A percentile compares a stretch with the other conserved stretches of the same genome.
phyloP scores from a whole-genome alignment of 2,888 invertebrate species.

The Stenichneumon culpator region DNA sequence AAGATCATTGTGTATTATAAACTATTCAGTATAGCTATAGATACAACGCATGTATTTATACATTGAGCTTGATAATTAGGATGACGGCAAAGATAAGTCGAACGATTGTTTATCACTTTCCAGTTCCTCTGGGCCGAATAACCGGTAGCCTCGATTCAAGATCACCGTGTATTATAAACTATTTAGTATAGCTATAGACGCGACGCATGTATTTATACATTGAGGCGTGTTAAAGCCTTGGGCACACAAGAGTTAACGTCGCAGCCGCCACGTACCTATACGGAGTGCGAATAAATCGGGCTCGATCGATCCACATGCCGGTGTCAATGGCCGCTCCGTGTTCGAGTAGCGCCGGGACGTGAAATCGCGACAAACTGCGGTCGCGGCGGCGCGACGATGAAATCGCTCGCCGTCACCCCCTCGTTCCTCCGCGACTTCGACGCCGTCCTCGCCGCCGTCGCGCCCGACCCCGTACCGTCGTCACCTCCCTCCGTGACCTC shows the following conservation, averaged over 20 bases:
- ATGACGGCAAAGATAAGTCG: background rate
- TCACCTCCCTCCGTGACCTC: constrained; percentile 48
- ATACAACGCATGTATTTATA: background rate
- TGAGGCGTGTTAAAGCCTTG: background rate
- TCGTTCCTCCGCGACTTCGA: constrained; percentile 25
- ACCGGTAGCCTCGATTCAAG: background rate
- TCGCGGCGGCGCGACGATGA: constrained; percentile 50
- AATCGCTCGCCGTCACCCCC: constrained; percentile 57
- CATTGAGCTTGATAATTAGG: background rate
- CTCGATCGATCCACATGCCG: constrained; percentile 73
- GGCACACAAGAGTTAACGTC: constrained; percentile 37
- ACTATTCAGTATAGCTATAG: background rate
- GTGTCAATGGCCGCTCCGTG: constrained; percentile 76
- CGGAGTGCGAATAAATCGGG: constrained; percentile 75
- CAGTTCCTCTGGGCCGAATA: background rate
- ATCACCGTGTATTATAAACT: background rate
- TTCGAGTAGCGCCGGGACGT: constrained; percentile 61
- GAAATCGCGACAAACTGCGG: constrained; percentile 65
- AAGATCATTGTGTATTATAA: background rate
- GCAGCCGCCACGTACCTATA: constrained; percentile 24
- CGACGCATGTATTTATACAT: background rate
- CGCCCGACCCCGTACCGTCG: background rate
- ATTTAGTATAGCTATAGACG: background rate
- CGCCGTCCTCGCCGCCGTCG: constrained; percentile 25
- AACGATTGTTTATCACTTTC: background rate